Evolutionary conservation across 2,113 vertebrate genomes (phyloP), one percentile per base, ranked within the genome.

Genomic region (Labrus mixtus): DNA sequence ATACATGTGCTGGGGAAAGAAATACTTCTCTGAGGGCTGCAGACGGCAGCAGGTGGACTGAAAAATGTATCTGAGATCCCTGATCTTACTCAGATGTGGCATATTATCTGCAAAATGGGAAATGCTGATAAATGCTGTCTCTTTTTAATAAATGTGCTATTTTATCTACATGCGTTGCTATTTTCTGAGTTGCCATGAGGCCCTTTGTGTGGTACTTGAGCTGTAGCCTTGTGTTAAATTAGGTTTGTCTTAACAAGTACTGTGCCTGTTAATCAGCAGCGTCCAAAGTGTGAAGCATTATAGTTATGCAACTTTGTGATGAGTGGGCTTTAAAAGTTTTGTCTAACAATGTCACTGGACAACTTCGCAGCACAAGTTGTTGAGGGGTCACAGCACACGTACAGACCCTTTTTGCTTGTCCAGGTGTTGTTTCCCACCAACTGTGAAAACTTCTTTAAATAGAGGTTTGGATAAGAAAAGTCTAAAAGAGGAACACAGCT

Each of bases 91-190:
- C 81, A 64, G 82, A 82, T 83, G 78, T 89, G 79, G 69, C 71
- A 74, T 64, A 86, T 41, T 64, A 75, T 78, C 83, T 90, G 83
- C 88, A 81, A 81, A 74, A 82, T 84, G 82, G 70, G 66, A 89
- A 90, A 87, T 90, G 89, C 91, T 92, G 77, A 88, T 85, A 82
- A 85, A 91, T 90, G 85, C 91, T 87, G 90, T 93, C 91, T 93
- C 90, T 94, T 94, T 93, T 93, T 93, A 94, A 94, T 94, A 94
- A 94, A 94, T 93, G 92, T 93, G 91, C 91, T 94, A 93, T 94
- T 94, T 94, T 94, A 94, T 93, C 93, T 92, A 85, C 92, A 68
- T 4, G 54, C 75, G 59, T 81, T 56, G 64, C 58, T 57, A 23
- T 84, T 83, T 56, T 46, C 8, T 20, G 37, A 41, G 16, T 56